These are phyloP conservation scores for Pelecanus crispus DNA, from an alignment of 2,113 vertebrate species.

Conservation along the genomic window DNA sequence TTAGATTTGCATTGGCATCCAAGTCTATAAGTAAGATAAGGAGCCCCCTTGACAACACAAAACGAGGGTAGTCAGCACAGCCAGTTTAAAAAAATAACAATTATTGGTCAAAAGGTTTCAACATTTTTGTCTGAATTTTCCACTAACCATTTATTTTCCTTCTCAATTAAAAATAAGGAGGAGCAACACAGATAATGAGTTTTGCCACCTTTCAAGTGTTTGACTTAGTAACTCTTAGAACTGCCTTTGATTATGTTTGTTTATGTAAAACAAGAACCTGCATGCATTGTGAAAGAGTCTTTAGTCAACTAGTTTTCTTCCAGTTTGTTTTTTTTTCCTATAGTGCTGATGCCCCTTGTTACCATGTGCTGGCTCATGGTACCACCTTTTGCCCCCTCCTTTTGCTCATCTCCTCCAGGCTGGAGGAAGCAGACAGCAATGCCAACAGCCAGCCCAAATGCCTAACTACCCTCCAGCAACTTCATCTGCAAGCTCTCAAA, in stretches of 20 bases:
- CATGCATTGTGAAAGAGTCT: too few species aligned
- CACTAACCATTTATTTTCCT: not conserved
- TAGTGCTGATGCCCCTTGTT: not conserved
- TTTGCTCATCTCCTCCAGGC: rapidly evolving
- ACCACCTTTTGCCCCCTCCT: not conserved
- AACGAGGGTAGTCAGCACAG: not conserved
- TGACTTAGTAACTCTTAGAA: not conserved
- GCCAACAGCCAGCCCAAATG: rapidly evolving
- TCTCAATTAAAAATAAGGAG: not conserved
- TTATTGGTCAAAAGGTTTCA: not conserved
- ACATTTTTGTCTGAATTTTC: not conserved
- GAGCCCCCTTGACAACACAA: not conserved
- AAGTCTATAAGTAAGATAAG: not conserved
- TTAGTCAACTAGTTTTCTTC: not conserved
- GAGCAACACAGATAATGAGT: not conserved
- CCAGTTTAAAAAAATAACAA: not conserved
- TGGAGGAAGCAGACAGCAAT: not conserved
- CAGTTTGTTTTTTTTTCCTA: not conserved
- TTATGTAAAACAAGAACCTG: not conserved
- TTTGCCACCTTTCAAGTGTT: not conserved
- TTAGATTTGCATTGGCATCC: not conserved
- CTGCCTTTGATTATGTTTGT: not conserved
- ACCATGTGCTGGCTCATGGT: not conserved
- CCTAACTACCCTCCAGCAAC: not conserved
- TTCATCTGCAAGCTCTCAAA: not conserved